Conservation (phyloP, 2,888 invertebrate species). For the Andrena marginata region DNA sequence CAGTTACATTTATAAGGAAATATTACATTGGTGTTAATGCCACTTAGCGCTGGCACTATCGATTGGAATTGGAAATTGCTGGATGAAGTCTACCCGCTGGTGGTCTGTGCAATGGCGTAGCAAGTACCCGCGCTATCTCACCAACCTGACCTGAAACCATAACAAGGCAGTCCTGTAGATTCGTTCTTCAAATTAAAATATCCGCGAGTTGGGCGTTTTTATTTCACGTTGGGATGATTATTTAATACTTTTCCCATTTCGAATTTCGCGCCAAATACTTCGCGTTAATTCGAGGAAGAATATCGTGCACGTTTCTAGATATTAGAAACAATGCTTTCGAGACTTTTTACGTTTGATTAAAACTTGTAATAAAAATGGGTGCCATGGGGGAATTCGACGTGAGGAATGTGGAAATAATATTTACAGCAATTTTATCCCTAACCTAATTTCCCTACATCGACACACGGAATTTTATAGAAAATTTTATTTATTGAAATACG, state of each 20-base stretch:
- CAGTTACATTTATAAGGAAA: slow-evolving; percentile 15
- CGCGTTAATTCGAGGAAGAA: background rate
- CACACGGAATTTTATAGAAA: background rate
- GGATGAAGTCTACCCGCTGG: slow-evolving; percentile 73
- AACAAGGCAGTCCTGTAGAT: slow-evolving; percentile 28
- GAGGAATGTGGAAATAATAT: no score
- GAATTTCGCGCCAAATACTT: background rate
- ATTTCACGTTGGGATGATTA: background rate
- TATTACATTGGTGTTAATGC: slow-evolving; percentile 33
- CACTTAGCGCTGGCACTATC: slow-evolving; percentile 35
- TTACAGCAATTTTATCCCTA: no score
- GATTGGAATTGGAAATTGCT: slow-evolving; percentile 64
- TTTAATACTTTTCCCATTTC: slow-evolving; percentile 1
- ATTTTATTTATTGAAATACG: background rate
- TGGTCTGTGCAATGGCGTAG: slow-evolving; percentile 66
- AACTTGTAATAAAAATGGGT: no score
- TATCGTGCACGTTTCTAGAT: no score
- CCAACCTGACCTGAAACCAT: slow-evolving; percentile 64
- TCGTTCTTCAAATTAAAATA: slow-evolving; percentile 22
- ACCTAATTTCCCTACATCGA: no score
- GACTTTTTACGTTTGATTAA: no score
- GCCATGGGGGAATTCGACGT: no score
- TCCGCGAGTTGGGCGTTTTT: background rate
- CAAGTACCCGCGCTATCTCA: slow-evolving; percentile 64
- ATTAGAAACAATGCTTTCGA: no score